phyloP scores from a whole-genome alignment of 1,140 invertebrate species.

The Cotesia chilonis region DNA sequence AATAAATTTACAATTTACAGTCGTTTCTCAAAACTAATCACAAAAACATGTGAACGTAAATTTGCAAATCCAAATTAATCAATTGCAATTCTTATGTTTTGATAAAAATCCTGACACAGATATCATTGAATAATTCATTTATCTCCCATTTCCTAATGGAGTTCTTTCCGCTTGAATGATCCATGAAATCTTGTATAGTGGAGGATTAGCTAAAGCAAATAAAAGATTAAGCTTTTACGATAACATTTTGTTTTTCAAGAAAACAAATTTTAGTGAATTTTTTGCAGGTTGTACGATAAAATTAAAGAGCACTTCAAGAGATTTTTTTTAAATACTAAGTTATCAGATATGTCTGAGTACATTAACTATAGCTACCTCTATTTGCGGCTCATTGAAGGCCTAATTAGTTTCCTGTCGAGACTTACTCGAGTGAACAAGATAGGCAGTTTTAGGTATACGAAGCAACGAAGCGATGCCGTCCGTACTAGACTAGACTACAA shows the following conservation, averaged over 20 bases:
- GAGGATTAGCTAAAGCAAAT: slow-evolving; percentile 8
- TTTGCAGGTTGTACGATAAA: neutral
- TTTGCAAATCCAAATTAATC: no score
- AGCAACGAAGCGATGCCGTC: slow-evolving; percentile 9
- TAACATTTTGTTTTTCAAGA: neutral
- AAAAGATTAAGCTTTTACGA: neutral
- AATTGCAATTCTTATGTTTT: no score
- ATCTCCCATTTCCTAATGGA: slow-evolving; percentile 6
- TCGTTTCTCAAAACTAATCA: no score
- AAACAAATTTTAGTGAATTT: neutral
- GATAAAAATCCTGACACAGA: neutral
- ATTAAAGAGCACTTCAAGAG: no score
- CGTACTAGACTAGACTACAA: neutral
- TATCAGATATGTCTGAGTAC: slow-evolving; percentile 25
- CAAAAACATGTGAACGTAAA: no score
- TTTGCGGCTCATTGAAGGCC: slow-evolving; percentile 51
- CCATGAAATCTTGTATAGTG: neutral
- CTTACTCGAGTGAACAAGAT: slow-evolving; percentile 25
- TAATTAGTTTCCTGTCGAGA: slow-evolving; percentile 54
- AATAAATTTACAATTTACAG: no score
- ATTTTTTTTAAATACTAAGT: no score
- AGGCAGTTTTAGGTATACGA: slow-evolving; percentile 22
- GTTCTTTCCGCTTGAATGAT: neutral
- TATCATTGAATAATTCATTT: slow-evolving; percentile 23
- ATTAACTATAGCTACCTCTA: slow-evolving; percentile 47